Evolutionary conservation across 2,888 invertebrate genomes (phyloP), one percentile per base, ranked within the genome.

Genomic region (Sclerodermus sp.): DNA sequence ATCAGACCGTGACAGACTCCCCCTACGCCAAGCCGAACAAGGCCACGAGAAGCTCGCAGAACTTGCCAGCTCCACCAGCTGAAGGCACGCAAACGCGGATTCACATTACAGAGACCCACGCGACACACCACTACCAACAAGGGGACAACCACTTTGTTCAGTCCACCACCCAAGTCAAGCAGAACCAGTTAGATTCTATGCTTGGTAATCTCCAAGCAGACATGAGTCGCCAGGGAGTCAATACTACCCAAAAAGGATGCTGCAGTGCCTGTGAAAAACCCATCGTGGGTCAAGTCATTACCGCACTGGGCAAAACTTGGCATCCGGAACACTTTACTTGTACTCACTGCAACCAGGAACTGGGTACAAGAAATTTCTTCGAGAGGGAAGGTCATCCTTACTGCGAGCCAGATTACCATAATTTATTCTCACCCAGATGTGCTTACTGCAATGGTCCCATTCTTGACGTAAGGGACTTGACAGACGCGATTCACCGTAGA

Each of bases 291-390:
- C 96, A 97, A 88, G 91, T 96, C 67, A 93, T 95, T 77, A 98
- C 97, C 57, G 98, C 98, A 15, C 79, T 99, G 78, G 98, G 97
- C 47, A 93, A 95, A 80, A 96, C 97, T 58, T 99, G 97, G 97
- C 98, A 99, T 80, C 96, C 97, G 41, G 98, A 98, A 82, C 98
- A 98, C 81, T 99, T 99, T 81, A 93, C 91, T 53, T 99, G 99
- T 83, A 91, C 91, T 62, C 96, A 97, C 76, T 99, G 99, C 85
- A 91, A 90, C 73, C 93, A 95, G 76, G 96, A 96, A 79, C 81
- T 99, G 73, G 98, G 97, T 54, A 97, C 97, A 47, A 87, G 94
- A 77, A 98, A 96, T 82, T 99, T 98, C 87, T 99, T 97, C 80
- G 98, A 99, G 81, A 85, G 97, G 60, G 96, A 97, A 67, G 95